Evolutionary conservation across 1,140 invertebrate genomes (phyloP).

Genomic region (Atta texana): DNA sequence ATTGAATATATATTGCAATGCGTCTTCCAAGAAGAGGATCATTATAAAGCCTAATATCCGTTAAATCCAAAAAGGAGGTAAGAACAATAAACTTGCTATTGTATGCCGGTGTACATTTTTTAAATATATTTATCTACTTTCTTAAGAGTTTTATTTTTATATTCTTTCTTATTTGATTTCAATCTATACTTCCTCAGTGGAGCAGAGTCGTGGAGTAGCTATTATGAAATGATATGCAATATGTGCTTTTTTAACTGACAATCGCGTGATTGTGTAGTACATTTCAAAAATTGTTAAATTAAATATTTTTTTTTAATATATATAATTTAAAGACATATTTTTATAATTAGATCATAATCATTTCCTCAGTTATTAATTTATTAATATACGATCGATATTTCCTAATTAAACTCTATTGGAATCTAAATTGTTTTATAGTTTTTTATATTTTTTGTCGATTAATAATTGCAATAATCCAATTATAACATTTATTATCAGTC

Average conservation of each 20-base stretch:
- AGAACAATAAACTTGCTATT: conserved; percentile 63
- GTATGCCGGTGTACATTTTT: conserved; percentile 4
- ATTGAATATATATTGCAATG: conserved; percentile 77
- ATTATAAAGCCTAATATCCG: conserved; percentile 61
- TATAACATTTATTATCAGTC: neutral
- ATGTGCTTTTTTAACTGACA: neutral
- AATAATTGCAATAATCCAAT: neutral
- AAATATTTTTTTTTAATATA: neutral
- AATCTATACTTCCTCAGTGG: neutral
- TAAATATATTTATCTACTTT: conserved; percentile 5
- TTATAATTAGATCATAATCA: neutral
- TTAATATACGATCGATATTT: neutral
- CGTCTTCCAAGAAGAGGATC: conserved; percentile 67
- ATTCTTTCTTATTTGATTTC: conserved; percentile 1
- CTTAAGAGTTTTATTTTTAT: neutral
- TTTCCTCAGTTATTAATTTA: conserved; percentile 14
- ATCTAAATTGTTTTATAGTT: neutral
- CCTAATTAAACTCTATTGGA: neutral
- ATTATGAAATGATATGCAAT: too few species aligned
- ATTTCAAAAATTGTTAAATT: neutral
- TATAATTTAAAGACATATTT: neutral
- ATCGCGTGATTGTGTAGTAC: neutral
- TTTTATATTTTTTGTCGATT: neutral
- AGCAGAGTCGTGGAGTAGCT: too few species aligned
- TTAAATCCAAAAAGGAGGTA: conserved; percentile 68